Evolutionary conservation across 1,140 invertebrate species (phyloP).

Genomic region (Melitaea cinxia): DNA sequence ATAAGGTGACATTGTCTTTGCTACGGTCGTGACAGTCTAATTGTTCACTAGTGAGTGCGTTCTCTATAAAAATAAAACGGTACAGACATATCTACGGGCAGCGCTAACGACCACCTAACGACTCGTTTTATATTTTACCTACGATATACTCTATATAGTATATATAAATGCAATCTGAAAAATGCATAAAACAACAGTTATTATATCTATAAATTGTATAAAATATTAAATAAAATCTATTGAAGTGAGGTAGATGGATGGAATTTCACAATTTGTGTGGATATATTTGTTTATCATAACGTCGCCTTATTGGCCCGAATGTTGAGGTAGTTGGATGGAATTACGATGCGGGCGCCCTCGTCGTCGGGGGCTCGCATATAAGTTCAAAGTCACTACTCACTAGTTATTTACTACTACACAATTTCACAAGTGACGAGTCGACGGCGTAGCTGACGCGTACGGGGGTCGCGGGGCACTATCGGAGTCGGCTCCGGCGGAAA

Average conservation of each 20-base stretch:
- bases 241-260: constrained; percentile 83
- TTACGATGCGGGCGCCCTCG: constrained; percentile 76
- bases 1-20: constrained; percentile 49
- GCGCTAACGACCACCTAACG: constrained; percentile 72
- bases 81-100: constrained; percentile 69
- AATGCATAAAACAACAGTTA: constrained; percentile 81
- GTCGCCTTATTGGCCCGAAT: constrained; percentile 77
- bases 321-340: constrained; percentile 83
- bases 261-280: constrained; percentile 83
- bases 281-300: constrained; percentile 70
- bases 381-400: constrained; percentile 74
- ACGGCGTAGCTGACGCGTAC: constrained; percentile 51
- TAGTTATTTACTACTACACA: constrained; percentile 71
- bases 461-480: constrained; percentile 53
- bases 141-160: constrained; percentile 79
- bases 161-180: constrained; percentile 81
- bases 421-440: constrained; percentile 67
- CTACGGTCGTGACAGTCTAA: constrained; percentile 72
- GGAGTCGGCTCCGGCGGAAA: constrained; percentile 29
- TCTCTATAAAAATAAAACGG: constrained; percentile 67
- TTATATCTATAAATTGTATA: constrained; percentile 82
- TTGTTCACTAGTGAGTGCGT: constrained; percentile 71
- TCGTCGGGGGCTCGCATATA: constrained; percentile 69
- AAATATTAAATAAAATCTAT: constrained; percentile 82
- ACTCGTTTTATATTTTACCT: constrained; percentile 78